Conservation (phyloP, 64 coral and sea anemone genomes). For the Hydrozoanthus tunicans region DNA sequence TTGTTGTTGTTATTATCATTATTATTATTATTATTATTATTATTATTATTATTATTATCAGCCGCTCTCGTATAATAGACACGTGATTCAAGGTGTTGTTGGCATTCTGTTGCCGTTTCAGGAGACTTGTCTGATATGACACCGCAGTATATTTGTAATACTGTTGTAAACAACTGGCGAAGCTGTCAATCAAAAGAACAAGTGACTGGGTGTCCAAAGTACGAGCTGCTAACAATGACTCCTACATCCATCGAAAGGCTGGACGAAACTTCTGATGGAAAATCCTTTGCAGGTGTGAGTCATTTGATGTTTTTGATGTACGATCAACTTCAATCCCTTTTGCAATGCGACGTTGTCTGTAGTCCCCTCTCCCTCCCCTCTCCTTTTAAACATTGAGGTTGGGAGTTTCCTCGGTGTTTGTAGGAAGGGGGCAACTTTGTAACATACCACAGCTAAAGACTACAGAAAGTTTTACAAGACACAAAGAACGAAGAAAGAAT, state of each 20-base stretch:
- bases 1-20: no score
- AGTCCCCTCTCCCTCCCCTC: no score
- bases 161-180: conserved; percentile 65
- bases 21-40: no score
- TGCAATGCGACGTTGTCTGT: no score
- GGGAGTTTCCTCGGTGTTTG: background rate
- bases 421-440: background rate
- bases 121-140: conserved; percentile 49
- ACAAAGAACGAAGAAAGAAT: no score
- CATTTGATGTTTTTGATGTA: background rate
- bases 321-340: no score
- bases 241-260: conserved; percentile 51
- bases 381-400: no score
- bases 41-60: no score
- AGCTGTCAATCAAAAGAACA: background rate
- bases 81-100: no score
- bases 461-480: background rate
- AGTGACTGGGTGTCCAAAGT: background rate
- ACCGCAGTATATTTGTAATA: conserved; percentile 54
- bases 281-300: conserved; percentile 29
- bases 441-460: background rate
- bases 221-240: conserved; percentile 45
- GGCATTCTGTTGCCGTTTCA: background rate
- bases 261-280: conserved; percentile 29
- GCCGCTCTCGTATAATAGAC: no score